Evolutionary conservation across 1,140 invertebrate species (phyloP).

Genomic region (Diuraphis noxia): DNA sequence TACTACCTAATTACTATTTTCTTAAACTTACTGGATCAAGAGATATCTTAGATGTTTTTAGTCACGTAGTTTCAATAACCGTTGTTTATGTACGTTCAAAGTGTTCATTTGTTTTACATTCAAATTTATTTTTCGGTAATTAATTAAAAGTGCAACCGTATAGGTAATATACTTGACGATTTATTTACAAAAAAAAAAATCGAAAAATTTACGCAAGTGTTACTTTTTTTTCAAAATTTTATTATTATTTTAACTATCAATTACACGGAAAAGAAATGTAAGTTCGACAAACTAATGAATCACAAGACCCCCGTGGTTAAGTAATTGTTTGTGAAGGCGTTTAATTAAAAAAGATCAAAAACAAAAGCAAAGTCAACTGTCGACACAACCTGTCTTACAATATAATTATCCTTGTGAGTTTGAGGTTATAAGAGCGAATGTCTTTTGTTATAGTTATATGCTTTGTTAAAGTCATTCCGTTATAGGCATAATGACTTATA

Average conservation of each 20-base stretch:
- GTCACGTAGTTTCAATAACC: background rate
- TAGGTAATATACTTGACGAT: background rate
- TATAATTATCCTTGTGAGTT: conserved; percentile 35
- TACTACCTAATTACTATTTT: background rate
- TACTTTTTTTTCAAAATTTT: background rate
- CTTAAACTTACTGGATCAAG: too few relatives aligned
- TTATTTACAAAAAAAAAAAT: background rate
- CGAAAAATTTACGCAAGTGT: background rate
- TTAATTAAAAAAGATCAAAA: conserved; percentile 29
- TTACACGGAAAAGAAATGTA: background rate
- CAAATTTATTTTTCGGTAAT: background rate
- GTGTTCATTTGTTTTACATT: background rate
- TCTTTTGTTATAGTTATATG: conserved; percentile 40
- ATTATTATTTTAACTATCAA: background rate
- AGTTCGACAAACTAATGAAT: background rate
- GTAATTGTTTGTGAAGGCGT: conserved; percentile 36
- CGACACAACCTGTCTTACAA: background rate
- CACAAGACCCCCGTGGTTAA: background rate
- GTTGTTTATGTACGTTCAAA: background rate
- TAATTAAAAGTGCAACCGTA: background rate
- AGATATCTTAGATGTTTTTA: background rate
- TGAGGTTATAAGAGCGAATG: conserved; percentile 22
- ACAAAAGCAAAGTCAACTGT: conserved; percentile 8
- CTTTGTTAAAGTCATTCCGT: background rate
- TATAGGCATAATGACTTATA: background rate